Conservation (phyloP, 2,797 vertebrate genomes). For the Acrossocheilus wenchowensis region DNA sequence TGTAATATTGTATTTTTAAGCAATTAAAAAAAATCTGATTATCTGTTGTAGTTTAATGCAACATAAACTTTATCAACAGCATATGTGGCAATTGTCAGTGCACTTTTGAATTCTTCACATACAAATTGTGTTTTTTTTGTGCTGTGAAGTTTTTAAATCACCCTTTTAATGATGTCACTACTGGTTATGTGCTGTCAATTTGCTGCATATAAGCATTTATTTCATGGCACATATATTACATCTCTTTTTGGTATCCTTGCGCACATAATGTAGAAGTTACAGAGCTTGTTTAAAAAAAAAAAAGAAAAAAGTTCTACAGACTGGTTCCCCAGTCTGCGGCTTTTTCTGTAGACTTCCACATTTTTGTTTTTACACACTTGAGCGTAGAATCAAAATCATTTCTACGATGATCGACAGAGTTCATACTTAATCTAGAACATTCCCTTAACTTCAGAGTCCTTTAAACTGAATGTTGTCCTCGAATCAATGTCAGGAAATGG, state of each 20-base stretch:
- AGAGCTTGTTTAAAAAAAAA: not conserved
- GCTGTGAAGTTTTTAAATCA: not conserved
- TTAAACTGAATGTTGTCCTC: not conserved
- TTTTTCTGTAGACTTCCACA: not conserved
- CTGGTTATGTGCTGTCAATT: not conserved
- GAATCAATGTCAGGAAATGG: not conserved
- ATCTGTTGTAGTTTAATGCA: slow-evolving; percentile 3
- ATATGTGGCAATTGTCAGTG: not conserved
- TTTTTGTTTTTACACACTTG: not conserved
- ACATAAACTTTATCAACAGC: not conserved
- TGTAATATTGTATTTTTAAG: not conserved
- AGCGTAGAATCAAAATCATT: not conserved
- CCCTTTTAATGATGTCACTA: not conserved
- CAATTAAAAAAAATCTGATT: not conserved
- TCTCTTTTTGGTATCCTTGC: not conserved
- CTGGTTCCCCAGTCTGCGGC: too few species aligned
- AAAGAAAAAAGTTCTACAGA: not conserved
- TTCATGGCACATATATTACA: not conserved
- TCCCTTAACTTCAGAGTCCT: not conserved
- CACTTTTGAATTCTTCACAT: not conserved
- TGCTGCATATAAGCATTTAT: not conserved
- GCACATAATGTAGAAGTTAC: not conserved
- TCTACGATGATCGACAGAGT: not conserved
- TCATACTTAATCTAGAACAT: not conserved
- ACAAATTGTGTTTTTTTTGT: not conserved